Percentiles rank a stretch among this genome's conserved stretches.
Conservation (phyloP, 2,113 vertebrate species). For the Dicaeum eximium region DNA sequence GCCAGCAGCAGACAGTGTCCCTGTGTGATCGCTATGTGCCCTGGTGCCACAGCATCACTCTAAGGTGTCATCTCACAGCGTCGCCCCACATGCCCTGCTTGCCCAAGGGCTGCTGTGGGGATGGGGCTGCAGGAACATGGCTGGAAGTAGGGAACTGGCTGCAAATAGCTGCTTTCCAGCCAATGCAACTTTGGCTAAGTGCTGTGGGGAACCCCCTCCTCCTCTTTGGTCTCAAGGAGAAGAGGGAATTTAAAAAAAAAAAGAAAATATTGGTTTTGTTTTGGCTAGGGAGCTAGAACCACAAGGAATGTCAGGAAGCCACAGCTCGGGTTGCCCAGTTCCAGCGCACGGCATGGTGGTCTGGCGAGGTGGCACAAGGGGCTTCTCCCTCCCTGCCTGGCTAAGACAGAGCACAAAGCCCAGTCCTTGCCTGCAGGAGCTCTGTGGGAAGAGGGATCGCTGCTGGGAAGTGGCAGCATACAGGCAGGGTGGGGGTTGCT, state of each 20-base stretch:
- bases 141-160: not conserved
- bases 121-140: not conserved
- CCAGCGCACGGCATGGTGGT: slow-evolving; percentile 48
- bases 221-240: slow-evolving; percentile 50
- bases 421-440: not conserved
- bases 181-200: not conserved
- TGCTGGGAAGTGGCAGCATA: not conserved
- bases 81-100: fast-evolving
- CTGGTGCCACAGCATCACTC: fast-evolving
- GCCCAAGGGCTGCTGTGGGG: not conserved
- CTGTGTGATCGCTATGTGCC: fast-evolving
- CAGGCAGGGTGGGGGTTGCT: not conserved
- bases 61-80: fast-evolving
- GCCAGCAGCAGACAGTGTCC: not conserved
- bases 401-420: slow-evolving; percentile 31
- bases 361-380: slow-evolving; percentile 54
- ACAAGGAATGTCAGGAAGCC: slow-evolving; percentile 60
- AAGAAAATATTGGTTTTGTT: slow-evolving; percentile 51
- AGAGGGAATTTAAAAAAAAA: slow-evolving; percentile 23
- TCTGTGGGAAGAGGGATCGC: not conserved
- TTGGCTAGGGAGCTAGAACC: slow-evolving; percentile 58
- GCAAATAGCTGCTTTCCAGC: not conserved
- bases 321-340: slow-evolving; percentile 64
- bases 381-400: slow-evolving; percentile 32
- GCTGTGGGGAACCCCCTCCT: not conserved